Percentiles rank a stretch among this genome's conserved stretches.
phyloP scores from a whole-genome alignment of 2,888 invertebrate genomes.

The Pristionchus entomophagus region DNA sequence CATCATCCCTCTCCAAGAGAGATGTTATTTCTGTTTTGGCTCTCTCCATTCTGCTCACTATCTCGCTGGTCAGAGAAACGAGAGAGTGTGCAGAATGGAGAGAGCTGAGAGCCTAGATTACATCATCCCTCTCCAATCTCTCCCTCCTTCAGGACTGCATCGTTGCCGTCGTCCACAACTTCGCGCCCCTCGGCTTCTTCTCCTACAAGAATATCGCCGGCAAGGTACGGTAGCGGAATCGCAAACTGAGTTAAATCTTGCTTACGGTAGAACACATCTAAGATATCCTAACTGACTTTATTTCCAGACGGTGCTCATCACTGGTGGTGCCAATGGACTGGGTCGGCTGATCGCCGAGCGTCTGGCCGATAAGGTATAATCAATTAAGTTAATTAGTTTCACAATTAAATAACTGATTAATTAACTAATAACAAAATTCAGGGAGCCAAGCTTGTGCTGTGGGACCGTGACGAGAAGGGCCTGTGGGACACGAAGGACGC shows the following conservation, averaged over 20 bases:
- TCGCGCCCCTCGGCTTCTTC: slow-evolving; percentile 6
- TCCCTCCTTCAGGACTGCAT: slow-evolving; percentile 3
- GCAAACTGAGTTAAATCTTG: not conserved
- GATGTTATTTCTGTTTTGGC: too few species aligned
- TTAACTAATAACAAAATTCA: not conserved
- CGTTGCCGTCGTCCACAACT: slow-evolving; percentile 3
- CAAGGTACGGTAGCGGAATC: slow-evolving; percentile 4
- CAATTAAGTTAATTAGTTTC: not conserved
- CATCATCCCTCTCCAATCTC: too few species aligned
- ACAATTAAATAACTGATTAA: not conserved
- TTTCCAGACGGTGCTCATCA: slow-evolving; percentile 17
- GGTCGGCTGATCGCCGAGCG: slow-evolving; percentile 11
- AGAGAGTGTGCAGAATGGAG: too few species aligned
- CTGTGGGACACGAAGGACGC: not conserved
- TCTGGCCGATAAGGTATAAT: slow-evolving; percentile 8
- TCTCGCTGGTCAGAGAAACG: too few species aligned
- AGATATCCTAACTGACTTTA: not conserved
- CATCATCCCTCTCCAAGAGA: too few species aligned
- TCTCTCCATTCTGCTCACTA: too few species aligned
- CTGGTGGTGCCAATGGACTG: slow-evolving; percentile 30
- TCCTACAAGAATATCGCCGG: slow-evolving; percentile 12
- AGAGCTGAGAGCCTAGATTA: too few species aligned
- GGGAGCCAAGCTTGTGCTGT: slow-evolving; percentile 26
- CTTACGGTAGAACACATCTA: not conserved
- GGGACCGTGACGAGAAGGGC: slow-evolving; percentile 45